Percentiles rank a stretch among this genome's conserved stretches.
Conservation (phyloP, 2,113 vertebrate species). For the rat (Rattus norvegicus) region GRCr8 NC_086032.1:8717001-8717500, state of each 20-base stretch:
- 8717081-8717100: neutral
- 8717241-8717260: neutral
- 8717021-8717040: neutral
- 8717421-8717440: neutral
- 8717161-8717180: neutral
- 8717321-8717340: neutral
- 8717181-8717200: neutral
- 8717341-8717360: neutral
- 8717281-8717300: neutral
- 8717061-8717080: no score
- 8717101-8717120: neutral
- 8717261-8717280: neutral
- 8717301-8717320: neutral
- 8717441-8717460: neutral
- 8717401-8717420: neutral
- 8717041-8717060: neutral
- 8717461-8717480: neutral
- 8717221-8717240: neutral
- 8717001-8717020: neutral
- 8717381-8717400: neutral
- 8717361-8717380: neutral
- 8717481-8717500: neutral
- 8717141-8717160: neutral
- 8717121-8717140: neutral
- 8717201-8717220: neutral